Evolutionary conservation across 2,888 invertebrate species (phyloP).

Genomic region (Callyntrura sp.): DNA sequence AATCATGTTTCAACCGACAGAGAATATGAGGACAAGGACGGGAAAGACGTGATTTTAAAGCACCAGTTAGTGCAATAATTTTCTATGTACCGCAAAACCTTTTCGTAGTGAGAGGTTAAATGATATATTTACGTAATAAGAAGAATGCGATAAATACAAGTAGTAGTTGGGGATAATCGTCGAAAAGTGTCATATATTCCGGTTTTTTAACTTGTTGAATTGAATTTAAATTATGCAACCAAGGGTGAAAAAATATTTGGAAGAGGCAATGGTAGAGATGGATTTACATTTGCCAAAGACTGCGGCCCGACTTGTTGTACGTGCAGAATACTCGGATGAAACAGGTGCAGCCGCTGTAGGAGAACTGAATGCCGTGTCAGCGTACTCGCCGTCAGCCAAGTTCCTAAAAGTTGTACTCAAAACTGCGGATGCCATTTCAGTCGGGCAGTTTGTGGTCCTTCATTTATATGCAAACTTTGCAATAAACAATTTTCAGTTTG

Average conservation of each 20-base stretch:
- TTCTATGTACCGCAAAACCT: not conserved
- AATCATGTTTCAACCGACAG: conserved; percentile 27
- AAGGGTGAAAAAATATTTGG: conserved; percentile 82
- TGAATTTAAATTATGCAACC: conserved; percentile 26
- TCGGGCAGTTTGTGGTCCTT: conserved; percentile 87
- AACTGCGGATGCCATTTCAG: conserved; percentile 85
- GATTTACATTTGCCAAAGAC: conserved; percentile 84
- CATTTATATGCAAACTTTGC: conserved; percentile 87
- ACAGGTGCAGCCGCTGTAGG: conserved; percentile 75
- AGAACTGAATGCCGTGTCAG: conserved; percentile 84
- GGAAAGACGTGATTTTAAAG: conserved; percentile 68
- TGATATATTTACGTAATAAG: not conserved
- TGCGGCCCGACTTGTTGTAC: conserved; percentile 81
- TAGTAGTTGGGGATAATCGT: conserved; percentile 11
- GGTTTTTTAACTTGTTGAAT: conserved; percentile 35
- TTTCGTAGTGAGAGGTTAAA: not conserved
- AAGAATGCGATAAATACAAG: not conserved
- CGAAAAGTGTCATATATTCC: conserved; percentile 29
- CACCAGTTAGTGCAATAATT: conserved; percentile 57
- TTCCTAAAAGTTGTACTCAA: conserved; percentile 86
- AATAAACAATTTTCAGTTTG: conserved; percentile 86
- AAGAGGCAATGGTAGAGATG: conserved; percentile 84
- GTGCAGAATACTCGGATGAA: conserved; percentile 83
- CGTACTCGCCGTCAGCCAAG: conserved; percentile 85
- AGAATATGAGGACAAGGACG: conserved; percentile 47